Percentiles rank a stretch among this genome's conserved stretches.
Evolutionary conservation across 1,140 invertebrate species (phyloP).

Genomic region (Heliconius congener): DNA sequence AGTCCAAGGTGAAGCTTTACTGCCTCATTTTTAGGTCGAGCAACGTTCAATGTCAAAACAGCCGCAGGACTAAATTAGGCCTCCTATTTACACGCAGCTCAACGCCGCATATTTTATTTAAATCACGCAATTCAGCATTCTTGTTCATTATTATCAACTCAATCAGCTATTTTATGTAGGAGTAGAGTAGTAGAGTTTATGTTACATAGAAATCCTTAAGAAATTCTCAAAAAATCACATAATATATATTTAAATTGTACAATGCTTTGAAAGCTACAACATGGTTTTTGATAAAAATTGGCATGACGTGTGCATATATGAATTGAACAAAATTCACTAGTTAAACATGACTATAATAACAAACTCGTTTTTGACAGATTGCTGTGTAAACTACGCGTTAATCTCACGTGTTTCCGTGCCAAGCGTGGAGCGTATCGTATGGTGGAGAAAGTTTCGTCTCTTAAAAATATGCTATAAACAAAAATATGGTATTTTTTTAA

Average conservation of each 20-base stretch:
- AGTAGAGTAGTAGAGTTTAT: too few species aligned
- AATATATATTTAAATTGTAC: too few species aligned
- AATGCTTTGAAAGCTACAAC: too few species aligned
- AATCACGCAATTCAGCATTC: conserved; percentile 12
- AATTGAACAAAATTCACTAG: background rate
- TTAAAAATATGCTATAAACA: background rate
- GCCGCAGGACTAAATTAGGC: conserved; percentile 71
- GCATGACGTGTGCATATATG: background rate
- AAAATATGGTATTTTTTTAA: background rate
- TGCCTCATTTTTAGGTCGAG: conserved; percentile 60
- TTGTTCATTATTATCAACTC: background rate
- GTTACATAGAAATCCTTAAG: background rate
- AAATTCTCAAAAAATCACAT: background rate
- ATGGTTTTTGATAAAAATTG: background rate
- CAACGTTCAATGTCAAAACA: conserved; percentile 72
- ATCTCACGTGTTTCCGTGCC: conserved; percentile 10
- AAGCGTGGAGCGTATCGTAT: background rate
- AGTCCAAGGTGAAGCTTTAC: conserved; percentile 66
- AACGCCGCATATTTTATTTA: conserved; percentile 41
- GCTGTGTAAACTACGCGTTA: background rate
- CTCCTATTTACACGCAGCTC: conserved; percentile 41
- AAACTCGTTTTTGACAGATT: background rate
- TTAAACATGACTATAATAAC: background rate
- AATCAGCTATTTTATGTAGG: background rate
- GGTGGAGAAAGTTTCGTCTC: background rate